Conservation (phyloP, 2,797 vertebrate species). For the Rhinophrynus dorsalis region DNA sequence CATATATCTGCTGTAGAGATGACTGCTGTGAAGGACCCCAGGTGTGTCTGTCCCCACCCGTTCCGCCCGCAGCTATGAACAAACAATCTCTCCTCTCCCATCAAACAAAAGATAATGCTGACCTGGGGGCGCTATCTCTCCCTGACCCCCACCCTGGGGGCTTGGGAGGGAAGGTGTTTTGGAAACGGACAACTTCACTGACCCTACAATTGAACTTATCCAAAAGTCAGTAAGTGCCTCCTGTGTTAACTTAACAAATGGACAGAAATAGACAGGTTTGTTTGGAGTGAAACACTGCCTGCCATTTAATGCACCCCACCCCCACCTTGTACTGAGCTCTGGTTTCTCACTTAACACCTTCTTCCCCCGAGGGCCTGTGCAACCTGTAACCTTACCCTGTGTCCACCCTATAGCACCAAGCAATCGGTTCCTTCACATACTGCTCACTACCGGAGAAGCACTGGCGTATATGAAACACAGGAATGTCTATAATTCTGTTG, state of each 20-base stretch:
- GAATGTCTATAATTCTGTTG: too few relatives aligned
- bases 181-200: conserved; percentile 23
- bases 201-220: conserved; percentile 16
- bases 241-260: conserved; percentile 39
- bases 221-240: conserved; percentile 33
- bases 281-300: neutral
- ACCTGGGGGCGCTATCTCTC: neutral
- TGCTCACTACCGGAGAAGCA: too few relatives aligned
- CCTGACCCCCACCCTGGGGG: conserved; percentile 22
- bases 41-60: conserved; percentile 23
- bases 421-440: neutral
- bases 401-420: neutral
- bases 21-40: conserved; percentile 20
- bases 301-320: neutral
- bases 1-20: too few relatives aligned
- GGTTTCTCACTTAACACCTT: neutral
- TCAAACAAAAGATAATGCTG: conserved; percentile 34
- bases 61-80: conserved; percentile 20
- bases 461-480: too few relatives aligned
- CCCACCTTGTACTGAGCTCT: neutral
- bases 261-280: conserved; percentile 5
- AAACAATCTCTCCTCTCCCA: conserved; percentile 10
- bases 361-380: neutral
- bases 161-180: conserved; percentile 39
- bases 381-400: neutral